These are phyloP conservation scores for Hippocampus kuda DNA, from an alignment of 2,797 vertebrate genomes.

Conservation along the genomic window DNA sequence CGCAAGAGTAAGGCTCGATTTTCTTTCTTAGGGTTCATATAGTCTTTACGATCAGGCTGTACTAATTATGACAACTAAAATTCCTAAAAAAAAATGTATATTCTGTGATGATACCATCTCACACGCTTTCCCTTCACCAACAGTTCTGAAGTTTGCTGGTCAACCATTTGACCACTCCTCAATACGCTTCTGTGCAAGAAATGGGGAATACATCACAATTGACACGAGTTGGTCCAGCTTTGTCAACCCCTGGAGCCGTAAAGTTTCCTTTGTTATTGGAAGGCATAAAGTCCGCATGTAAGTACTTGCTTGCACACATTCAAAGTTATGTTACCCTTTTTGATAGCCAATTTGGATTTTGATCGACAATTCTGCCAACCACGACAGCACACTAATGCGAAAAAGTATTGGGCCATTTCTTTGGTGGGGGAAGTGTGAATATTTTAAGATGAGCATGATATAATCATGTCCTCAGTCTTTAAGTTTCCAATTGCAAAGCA, in stretches of 20 bases:
- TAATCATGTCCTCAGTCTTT: neutral
- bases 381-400: neutral
- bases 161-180: conserved; percentile 94
- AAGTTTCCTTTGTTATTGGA: conserved; percentile 93
- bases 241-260: conserved; percentile 94
- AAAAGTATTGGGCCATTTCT: neutral
- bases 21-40: neutral
- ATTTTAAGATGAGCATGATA: neutral
- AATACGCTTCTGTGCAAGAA: conserved; percentile 83
- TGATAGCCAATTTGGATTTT: neutral
- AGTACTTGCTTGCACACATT: conserved; percentile 50
- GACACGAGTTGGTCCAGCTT: conserved; percentile 99
- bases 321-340: neutral
- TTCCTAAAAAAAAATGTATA: neutral
- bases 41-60: neutral
- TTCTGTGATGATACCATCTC: neutral
- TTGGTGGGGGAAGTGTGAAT: neutral
- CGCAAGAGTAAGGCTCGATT: conserved; percentile 72
- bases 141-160: conserved; percentile 77
- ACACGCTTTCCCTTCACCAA: neutral
- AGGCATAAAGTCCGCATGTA: conserved; percentile 94
- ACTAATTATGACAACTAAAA: neutral
- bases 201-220: conserved; percentile 88
- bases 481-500: no score
- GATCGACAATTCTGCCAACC: neutral